Evolutionary conservation across 2,797 vertebrate genomes (phyloP).

Genomic region (Centropyge bicolor): DNA sequence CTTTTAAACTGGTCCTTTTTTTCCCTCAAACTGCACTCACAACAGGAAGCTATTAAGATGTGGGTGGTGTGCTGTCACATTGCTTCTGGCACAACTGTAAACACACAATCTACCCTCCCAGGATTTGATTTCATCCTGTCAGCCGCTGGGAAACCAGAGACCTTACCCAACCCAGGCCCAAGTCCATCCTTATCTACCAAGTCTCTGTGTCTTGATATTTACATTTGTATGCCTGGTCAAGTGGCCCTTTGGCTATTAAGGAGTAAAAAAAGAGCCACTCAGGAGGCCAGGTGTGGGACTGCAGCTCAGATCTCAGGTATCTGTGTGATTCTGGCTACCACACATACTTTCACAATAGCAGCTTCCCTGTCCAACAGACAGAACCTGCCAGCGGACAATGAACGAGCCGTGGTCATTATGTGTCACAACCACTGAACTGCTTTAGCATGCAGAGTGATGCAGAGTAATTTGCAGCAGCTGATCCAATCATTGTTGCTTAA

Average conservation of each 20-base stretch:
- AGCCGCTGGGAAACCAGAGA: conserved; percentile 52
- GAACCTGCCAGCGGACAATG: conserved; percentile 28
- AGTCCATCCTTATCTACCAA: conserved; percentile 33
- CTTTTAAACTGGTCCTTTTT: conserved; percentile 38
- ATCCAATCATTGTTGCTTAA: not conserved
- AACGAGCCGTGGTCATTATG: not conserved
- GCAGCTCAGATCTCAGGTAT: conserved; percentile 54
- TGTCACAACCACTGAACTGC: not conserved
- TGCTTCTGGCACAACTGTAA: conserved; percentile 54
- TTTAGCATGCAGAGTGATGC: conserved; percentile 10
- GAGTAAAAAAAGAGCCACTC: conserved; percentile 8
- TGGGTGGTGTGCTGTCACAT: conserved; percentile 26
- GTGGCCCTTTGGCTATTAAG: conserved; percentile 57
- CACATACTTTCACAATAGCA: conserved; percentile 43
- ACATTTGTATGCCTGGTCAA: conserved; percentile 57
- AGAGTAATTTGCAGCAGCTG: conserved; percentile 7
- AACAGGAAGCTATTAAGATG: conserved; percentile 51
- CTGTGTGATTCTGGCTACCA: conserved; percentile 45
- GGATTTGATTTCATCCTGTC: conserved; percentile 64
- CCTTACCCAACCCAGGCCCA: not conserved
- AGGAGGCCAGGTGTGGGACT: conserved; percentile 56
- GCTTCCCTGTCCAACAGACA: conserved; percentile 21
- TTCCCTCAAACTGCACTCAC: conserved; percentile 12
- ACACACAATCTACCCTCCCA: conserved; percentile 31
- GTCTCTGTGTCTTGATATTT: conserved; percentile 46